phyloP scores from a whole-genome alignment of 2,113 vertebrate species.

The Erpornis zantholeuca region DNA sequence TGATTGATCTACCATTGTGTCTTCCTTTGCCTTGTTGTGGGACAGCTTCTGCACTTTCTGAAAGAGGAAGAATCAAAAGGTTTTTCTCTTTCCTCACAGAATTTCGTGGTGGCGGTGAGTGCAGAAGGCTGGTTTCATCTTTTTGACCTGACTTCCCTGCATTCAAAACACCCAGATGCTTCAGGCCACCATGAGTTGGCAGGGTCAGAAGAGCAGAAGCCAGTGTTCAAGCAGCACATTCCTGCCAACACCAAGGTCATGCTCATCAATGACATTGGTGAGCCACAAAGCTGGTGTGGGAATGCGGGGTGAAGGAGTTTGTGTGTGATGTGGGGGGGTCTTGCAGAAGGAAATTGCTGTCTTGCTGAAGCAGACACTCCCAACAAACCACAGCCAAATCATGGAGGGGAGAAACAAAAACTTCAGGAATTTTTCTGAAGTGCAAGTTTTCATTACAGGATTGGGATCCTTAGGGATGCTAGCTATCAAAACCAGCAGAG shows the following conservation, averaged over 20 bases:
- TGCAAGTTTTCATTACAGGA: not conserved
- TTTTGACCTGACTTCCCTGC: constrained; percentile 83
- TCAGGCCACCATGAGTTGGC: constrained; percentile 82
- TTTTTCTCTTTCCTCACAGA: constrained; percentile 70
- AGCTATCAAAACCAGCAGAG: not conserved
- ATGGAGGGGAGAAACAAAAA: not conserved
- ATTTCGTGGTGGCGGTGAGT: constrained; percentile 89
- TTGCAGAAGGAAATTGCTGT: not conserved
- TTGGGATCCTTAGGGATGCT: not conserved
- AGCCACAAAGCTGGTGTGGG: not conserved
- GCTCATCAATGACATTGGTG: constrained; percentile 95
- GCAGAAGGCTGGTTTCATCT: constrained; percentile 98
- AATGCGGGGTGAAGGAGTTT: not conserved
- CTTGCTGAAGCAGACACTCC: not conserved
- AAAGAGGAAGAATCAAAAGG: not conserved
- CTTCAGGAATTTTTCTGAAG: not conserved
- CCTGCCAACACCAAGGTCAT: constrained; percentile 97
- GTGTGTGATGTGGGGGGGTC: not conserved
- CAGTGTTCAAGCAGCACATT: constrained; percentile 91
- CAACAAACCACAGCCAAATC: not conserved
- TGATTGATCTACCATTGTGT: not conserved
- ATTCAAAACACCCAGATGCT: constrained; percentile 75
- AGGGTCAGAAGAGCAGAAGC: constrained; percentile 84
- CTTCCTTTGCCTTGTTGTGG: not conserved
- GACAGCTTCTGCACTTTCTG: not conserved